Percentiles rank a stretch among this genome's conserved stretches.
phyloP scores from a whole-genome alignment of 2,113 vertebrate species.

The Cyprinodon tularosa region DNA sequence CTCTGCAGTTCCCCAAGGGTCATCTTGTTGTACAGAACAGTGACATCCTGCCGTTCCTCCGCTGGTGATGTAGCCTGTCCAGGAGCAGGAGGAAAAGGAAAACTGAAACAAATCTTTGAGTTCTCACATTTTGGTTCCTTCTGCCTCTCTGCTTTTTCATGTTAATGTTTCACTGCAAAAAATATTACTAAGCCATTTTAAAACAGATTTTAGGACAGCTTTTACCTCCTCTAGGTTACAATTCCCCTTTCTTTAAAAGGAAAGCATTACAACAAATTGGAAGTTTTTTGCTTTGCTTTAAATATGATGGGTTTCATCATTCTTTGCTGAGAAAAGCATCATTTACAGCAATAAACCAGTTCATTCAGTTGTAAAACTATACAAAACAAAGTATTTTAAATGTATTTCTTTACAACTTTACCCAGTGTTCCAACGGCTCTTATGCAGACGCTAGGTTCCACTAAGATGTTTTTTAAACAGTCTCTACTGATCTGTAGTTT shows the following conservation, averaged over 20 bases:
- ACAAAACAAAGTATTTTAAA: background rate
- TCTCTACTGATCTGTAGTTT: background rate
- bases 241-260: background rate
- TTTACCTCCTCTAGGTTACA: background rate
- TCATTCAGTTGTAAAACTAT: too few species aligned
- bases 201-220: too few species aligned
- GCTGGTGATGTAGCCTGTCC: constrained; percentile 88
- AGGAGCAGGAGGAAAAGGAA: constrained; percentile 25
- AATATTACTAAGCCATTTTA: too few species aligned
- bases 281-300: background rate
- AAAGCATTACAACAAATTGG: background rate
- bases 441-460: background rate
- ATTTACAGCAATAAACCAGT: background rate
- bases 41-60: constrained; percentile 94
- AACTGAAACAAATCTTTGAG: background rate
- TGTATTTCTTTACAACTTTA: background rate
- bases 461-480: background rate
- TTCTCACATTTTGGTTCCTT: background rate
- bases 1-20: constrained; percentile 85
- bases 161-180: too few species aligned
- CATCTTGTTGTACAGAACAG: constrained; percentile 94
- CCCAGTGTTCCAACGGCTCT: background rate
- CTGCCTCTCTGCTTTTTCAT: background rate
- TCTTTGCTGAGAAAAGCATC: background rate
- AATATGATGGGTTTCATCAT: background rate